Evolutionary conservation across 2,888 invertebrate genomes (phyloP), one percentile per base, ranked within the genome.

Genomic region (Parochlus steinenii): DNA sequence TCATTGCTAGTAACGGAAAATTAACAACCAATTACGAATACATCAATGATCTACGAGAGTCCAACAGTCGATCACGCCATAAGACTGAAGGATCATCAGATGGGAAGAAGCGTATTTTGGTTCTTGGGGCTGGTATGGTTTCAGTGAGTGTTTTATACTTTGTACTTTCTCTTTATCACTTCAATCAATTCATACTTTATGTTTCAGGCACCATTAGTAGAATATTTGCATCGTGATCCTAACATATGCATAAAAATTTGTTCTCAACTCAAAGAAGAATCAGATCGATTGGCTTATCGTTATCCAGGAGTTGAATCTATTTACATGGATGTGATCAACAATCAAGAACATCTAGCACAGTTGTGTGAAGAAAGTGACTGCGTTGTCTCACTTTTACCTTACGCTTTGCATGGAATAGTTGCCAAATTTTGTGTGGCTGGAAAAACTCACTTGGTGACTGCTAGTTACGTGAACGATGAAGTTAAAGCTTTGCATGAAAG

Each of bases 71-170:
- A 7, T 76, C 76, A 2, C 69, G 72, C 3, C 79, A 82, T 48
- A 83, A 81, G 54, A 69, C 76, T 27, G 68, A 71, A 8, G 63
- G 64, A 25, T 56, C 56, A 20, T 42, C 45, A 8, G 70, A 69
- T 25, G 64, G 65, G 26, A 65, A 71, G 45, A 77, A 76, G 44
- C 70, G 74, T 37, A 81, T 93, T 1, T 67, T 97, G 7, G 79
- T 98, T 3, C 64, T 99, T 8, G 98, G 98, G 1, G 92, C 97
- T 23, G 98, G 98, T 0, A 76, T 85, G 51, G 97, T 98, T 0
- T n/a, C n/a, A n/a, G n/a, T n/a, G n/a, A n/a, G n/a, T n/a, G n/a
- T n/a, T n/a, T n/a, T n/a, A n/a, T n/a, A n/a, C n/a, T n/a, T n/a
- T n/a, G n/a, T n/a, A n/a, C n/a, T n/a, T n/a, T n/a, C n/a, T n/a